A percentile compares a stretch with the other conserved stretches of the same genome.
phyloP scores from a whole-genome alignment of 2,888 invertebrate species.

The Agriopis aurantiaria region DNA sequence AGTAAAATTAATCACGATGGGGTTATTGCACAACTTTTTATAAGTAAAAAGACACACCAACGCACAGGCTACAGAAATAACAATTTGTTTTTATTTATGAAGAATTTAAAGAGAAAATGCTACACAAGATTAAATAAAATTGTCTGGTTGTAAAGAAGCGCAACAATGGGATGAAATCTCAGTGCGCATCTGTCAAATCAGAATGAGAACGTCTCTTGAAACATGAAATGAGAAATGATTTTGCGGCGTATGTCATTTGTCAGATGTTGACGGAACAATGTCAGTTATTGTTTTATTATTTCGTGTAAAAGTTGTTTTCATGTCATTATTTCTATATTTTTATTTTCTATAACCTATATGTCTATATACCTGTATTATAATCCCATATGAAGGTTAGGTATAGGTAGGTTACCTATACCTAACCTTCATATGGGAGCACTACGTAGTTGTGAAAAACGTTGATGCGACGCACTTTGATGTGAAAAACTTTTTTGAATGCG shows the following conservation, averaged over 20 bases:
- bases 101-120: not conserved
- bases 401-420: too few species aligned
- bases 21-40: not conserved
- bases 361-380: too few species aligned
- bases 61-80: not conserved
- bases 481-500: not conserved
- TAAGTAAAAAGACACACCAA: not conserved
- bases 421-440: too few species aligned
- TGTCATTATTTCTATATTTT: not conserved
- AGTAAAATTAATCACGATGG: too few species aligned
- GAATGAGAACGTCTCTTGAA: conserved; percentile 49
- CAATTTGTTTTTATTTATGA: not conserved
- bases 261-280: conserved; percentile 48
- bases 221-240: conserved; percentile 66
- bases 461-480: too few species aligned
- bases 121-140: not conserved
- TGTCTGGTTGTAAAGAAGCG: not conserved
- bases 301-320: conserved; percentile 21
- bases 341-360: not conserved
- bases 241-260: conserved; percentile 61
- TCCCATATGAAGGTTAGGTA: too few species aligned
- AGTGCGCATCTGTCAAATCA: conserved; percentile 62
- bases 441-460: too few species aligned
- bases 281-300: conserved; percentile 45
- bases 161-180: conserved; percentile 49